Conservation (phyloP, 2,113 vertebrate species). For the Uria aalge region DNA sequence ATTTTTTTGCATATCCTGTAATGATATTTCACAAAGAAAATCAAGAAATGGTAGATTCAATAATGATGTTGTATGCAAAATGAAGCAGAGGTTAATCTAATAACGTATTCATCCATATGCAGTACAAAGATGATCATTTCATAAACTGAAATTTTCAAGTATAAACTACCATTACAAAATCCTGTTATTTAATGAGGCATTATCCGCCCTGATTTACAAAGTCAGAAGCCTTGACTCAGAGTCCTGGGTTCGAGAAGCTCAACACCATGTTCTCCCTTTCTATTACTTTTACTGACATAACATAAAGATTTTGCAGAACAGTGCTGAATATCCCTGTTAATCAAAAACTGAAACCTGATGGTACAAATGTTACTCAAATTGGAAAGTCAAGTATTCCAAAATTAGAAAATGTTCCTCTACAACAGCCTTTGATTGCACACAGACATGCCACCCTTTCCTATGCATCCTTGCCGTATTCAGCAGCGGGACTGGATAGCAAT, state of each 20-base stretch:
- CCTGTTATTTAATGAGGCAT: neutral
- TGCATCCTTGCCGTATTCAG: neutral
- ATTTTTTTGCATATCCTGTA: neutral
- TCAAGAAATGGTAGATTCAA: neutral
- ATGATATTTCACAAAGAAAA: neutral
- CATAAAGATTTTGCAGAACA: neutral
- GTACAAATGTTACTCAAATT: neutral
- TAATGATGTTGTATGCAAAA: neutral
- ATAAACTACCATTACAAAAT: neutral
- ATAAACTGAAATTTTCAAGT: neutral
- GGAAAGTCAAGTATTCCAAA: conserved; percentile 20
- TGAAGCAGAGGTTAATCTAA: neutral
- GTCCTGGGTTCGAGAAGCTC: neutral
- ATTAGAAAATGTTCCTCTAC: neutral
- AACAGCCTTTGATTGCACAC: neutral
- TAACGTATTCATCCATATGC: neutral
- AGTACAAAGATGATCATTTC: neutral
- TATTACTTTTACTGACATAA: neutral
- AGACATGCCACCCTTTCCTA: neutral
- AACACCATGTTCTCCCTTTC: neutral
- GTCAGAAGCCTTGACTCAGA: neutral
- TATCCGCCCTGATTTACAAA: neutral
- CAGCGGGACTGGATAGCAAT: neutral
- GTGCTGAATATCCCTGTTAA: neutral
- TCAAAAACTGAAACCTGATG: neutral